Percentiles rank a stretch among this genome's conserved stretches.
Conservation (phyloP, 2,113 vertebrate species). For the Ptychochromis oligacanthus region DNA sequence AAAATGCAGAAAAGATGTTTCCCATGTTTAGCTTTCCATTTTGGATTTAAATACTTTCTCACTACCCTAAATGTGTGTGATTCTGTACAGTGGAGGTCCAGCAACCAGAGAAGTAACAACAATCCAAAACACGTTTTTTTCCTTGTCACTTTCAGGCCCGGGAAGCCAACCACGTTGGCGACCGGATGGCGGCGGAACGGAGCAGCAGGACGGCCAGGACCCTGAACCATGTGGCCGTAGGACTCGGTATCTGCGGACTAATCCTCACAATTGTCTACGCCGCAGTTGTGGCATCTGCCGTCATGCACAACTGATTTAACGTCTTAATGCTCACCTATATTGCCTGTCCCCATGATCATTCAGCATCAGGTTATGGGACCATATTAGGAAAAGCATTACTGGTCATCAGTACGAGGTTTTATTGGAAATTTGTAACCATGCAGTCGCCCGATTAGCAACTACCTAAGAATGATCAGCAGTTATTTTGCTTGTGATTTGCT, state of each 20-base stretch:
- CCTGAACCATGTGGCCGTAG: slow-evolving; percentile 65
- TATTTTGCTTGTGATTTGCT: neutral
- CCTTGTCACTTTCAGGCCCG: slow-evolving; percentile 46
- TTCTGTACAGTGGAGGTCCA: neutral
- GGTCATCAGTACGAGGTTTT: neutral
- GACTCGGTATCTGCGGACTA: neutral
- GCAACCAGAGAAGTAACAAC: neutral
- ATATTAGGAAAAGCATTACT: neutral
- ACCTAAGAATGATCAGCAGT: neutral
- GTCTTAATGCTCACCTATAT: neutral
- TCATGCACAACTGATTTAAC: rapidly evolving
- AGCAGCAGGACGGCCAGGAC: slow-evolving; percentile 57
- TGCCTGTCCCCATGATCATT: neutral
- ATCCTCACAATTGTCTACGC: neutral
- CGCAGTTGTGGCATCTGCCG: rapidly evolving
- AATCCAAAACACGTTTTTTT: neutral
- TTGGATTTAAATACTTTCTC: neutral
- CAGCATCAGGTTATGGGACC: neutral
- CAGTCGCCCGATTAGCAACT: no score
- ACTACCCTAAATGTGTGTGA: neutral
- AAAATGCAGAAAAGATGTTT: neutral
- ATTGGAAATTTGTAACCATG: neutral
- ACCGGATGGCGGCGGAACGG: slow-evolving; percentile 42
- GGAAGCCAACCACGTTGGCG: slow-evolving; percentile 49
- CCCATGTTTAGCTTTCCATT: neutral